Evolutionary conservation across 2,888 invertebrate genomes (phyloP).

Genomic region (Parapristionchus giblindavisi): DNA sequence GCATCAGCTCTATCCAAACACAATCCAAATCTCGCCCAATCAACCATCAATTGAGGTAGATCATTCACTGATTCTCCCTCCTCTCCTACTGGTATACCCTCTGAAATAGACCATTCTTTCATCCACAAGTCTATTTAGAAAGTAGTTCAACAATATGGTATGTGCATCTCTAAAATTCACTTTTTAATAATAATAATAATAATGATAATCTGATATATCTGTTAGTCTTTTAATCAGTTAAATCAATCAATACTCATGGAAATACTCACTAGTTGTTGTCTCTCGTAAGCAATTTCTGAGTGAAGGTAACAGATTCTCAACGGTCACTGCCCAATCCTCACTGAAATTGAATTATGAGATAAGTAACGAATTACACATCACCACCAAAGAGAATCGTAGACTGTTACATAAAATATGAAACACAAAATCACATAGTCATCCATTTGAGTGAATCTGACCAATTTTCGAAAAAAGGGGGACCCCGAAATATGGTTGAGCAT

Average conservation of each 20-base stretch:
- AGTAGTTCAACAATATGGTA: background rate
- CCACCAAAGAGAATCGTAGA: no score
- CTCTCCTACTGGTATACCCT: conserved; percentile 8
- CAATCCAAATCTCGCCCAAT: conserved; percentile 35
- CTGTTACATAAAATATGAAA: no score
- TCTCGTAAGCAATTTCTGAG: conserved; percentile 33
- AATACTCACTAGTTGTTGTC: conserved; percentile 27
- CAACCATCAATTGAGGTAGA: conserved; percentile 18
- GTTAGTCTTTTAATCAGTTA: no score
- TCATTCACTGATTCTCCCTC: background rate
- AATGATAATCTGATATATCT: no score
- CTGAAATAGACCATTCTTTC: background rate
- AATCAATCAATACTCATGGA: background rate
- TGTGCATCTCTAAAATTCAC: no score
- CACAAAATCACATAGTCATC: no score
- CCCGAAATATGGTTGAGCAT: background rate
- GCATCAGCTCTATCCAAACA: conserved; percentile 33
- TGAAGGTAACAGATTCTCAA: conserved; percentile 36
- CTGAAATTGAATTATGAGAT: no score
- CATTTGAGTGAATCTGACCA: no score
- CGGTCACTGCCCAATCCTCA: conserved; percentile 36
- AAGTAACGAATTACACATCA: no score
- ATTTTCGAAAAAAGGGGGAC: background rate
- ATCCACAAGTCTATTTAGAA: background rate
- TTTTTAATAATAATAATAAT: no score